phyloP scores from a whole-genome alignment of 1,140 invertebrate genomes.

The Cephus cinctus region DNA sequence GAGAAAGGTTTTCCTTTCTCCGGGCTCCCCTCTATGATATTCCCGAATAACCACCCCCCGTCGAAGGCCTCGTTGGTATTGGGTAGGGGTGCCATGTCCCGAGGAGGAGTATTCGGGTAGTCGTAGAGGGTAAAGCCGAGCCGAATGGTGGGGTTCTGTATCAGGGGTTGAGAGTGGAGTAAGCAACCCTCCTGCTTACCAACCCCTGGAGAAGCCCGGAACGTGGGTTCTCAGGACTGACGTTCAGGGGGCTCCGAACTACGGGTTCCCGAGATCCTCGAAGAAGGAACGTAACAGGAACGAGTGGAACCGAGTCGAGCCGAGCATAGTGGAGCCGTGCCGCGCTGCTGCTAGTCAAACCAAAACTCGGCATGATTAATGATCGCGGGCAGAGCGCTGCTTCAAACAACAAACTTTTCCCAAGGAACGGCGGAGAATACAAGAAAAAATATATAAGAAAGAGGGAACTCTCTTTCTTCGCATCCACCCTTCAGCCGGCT shows the following conservation, averaged over 20 bases:
- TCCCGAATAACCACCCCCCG: conserved; percentile 27
- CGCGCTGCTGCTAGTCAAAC: conserved; percentile 61
- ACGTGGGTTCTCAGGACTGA: neutral
- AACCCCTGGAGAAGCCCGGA: conserved; percentile 28
- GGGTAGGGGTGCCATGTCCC: conserved; percentile 18
- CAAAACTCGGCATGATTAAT: conserved; percentile 67
- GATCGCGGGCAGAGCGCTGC: conserved; percentile 57
- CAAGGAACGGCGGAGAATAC: conserved; percentile 58
- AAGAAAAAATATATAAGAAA: conserved; percentile 61
- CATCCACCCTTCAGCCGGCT: conserved; percentile 56
- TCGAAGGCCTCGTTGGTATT: neutral
- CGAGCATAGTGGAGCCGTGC: conserved; percentile 26
- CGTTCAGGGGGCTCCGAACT: conserved; percentile 23
- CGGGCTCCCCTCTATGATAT: conserved; percentile 25
- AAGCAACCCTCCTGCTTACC: conserved; percentile 10
- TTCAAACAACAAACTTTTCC: conserved; percentile 68
- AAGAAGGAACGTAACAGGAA: conserved; percentile 35
- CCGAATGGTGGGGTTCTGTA: conserved; percentile 13
- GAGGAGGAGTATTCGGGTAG: conserved; percentile 13
- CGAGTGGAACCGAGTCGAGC: conserved; percentile 17
- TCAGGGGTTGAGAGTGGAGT: conserved; percentile 22
- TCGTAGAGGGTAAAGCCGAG: neutral
- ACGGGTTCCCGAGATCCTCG: no score
- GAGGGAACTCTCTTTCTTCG: conserved; percentile 58
- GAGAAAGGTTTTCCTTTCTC: conserved; percentile 27